Conservation (phyloP, 1,140 invertebrate genomes). For the Pissodes strobi region DNA sequence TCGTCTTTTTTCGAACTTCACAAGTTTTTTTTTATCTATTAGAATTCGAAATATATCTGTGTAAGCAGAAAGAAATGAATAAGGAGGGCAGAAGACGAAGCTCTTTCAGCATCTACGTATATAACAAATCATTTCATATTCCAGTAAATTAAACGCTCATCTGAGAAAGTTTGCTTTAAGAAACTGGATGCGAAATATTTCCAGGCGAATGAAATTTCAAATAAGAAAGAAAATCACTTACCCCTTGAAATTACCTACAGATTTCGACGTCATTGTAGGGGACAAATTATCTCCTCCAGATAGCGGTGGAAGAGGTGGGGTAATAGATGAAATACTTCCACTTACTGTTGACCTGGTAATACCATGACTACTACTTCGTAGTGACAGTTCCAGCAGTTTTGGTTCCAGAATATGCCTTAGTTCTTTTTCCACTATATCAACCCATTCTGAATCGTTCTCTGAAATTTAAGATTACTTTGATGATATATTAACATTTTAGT, state of each 20-base stretch:
- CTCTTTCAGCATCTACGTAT: no score
- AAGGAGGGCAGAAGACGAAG: no score
- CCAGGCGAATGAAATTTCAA: background rate
- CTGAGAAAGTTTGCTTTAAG: no score
- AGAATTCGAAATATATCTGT: no score
- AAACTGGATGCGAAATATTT: background rate
- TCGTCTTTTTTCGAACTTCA: no score
- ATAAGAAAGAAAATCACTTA: slow-evolving; percentile 33
- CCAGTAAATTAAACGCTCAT: no score
- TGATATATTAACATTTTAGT: background rate
- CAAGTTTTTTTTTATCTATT: no score
- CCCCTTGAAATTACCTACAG: slow-evolving; percentile 58
- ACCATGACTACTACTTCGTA: slow-evolving; percentile 58
- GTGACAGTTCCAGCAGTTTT: slow-evolving; percentile 61
- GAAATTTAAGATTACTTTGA: slow-evolving; percentile 15
- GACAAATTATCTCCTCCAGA: slow-evolving; percentile 63
- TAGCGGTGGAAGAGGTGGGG: slow-evolving; percentile 75
- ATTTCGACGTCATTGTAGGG: slow-evolving; percentile 56
- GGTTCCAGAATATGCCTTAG: slow-evolving; percentile 77
- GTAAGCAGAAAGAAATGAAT: no score
- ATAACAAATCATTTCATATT: no score
- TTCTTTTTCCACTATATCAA: slow-evolving; percentile 80
- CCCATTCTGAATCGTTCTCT: slow-evolving; percentile 80
- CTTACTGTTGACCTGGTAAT: slow-evolving; percentile 62
- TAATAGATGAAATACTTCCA: slow-evolving; percentile 72